Conservation (phyloP, 2,888 invertebrate genomes). For the Lepidochitona cinerea region DNA sequence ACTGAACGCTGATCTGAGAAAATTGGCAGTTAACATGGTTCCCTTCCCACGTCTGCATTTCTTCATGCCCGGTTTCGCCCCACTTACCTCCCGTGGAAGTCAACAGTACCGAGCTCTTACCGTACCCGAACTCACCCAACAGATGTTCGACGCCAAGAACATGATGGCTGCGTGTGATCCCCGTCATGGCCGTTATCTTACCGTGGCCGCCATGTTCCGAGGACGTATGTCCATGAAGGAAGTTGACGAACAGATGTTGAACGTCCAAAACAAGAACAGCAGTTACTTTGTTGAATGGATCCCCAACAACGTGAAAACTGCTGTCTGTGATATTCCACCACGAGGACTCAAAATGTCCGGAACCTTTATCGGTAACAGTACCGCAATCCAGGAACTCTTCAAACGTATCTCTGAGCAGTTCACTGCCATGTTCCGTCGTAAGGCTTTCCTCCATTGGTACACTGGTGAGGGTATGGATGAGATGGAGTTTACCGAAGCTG, state of each 20-base stretch:
- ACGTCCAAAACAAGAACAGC: constrained; percentile 94
- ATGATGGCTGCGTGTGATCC: not conserved
- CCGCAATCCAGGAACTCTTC: constrained; percentile 32
- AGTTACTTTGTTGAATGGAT: constrained; percentile 71
- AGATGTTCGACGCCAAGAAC: not conserved
- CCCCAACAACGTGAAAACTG: not conserved
- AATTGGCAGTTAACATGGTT: not conserved
- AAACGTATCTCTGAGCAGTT: not conserved
- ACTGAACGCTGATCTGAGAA: not conserved
- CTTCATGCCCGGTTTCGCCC: not conserved
- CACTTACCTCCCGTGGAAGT: not conserved
- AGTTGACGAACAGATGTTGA: constrained; percentile 78
- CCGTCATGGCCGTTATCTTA: not conserved
- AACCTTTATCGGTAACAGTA: not conserved
- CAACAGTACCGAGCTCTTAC: not conserved
- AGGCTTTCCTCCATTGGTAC: not conserved
- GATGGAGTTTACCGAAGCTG: not conserved
- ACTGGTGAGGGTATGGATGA: not conserved
- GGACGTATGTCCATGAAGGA: not conserved
- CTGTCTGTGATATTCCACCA: not conserved
- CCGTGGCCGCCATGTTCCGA: not conserved
- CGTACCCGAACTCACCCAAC: not conserved
- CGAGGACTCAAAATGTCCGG: not conserved
- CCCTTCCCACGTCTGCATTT: not conserved
- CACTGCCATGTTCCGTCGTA: not conserved